A percentile compares a stretch with the other conserved stretches of the same genome.
phyloP scores from a whole-genome alignment of 2,113 vertebrate genomes.

The Caloenas nicobarica region DNA sequence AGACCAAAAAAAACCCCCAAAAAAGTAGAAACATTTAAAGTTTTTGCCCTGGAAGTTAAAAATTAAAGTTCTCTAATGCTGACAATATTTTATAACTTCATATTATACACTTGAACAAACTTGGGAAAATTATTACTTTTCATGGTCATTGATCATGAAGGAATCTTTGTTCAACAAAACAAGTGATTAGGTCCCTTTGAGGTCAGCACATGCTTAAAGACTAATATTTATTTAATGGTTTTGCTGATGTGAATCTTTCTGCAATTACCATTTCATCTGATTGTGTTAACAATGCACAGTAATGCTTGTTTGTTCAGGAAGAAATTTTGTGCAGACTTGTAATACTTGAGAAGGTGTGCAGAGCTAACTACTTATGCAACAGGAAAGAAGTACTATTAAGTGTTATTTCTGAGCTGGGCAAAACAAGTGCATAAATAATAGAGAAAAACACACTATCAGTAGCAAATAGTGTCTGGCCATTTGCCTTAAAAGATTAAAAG shows the following conservation, averaged over 20 bases:
- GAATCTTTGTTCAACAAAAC: slow-evolving; percentile 16
- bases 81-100: neutral
- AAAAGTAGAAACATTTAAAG: neutral
- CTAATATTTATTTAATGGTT: slow-evolving; percentile 26
- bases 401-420: neutral
- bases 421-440: neutral
- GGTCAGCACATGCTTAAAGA: slow-evolving; percentile 27
- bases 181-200: neutral
- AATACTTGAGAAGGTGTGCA: neutral
- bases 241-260: slow-evolving; percentile 1
- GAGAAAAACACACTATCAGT: neutral
- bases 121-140: neutral
- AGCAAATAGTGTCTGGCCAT: neutral
- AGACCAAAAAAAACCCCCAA: neutral
- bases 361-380: neutral
- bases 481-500: neutral
- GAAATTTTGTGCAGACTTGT: neutral
- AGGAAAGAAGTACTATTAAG: neutral
- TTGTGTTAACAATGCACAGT: slow-evolving; percentile 16
- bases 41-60: neutral
- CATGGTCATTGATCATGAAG: neutral
- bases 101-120: neutral
- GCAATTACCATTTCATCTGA: slow-evolving; percentile 27
- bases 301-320: slow-evolving; percentile 9
- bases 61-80: neutral